phyloP scores from a whole-genome alignment of 2,797 vertebrate species.

The Falco berigora region DNA sequence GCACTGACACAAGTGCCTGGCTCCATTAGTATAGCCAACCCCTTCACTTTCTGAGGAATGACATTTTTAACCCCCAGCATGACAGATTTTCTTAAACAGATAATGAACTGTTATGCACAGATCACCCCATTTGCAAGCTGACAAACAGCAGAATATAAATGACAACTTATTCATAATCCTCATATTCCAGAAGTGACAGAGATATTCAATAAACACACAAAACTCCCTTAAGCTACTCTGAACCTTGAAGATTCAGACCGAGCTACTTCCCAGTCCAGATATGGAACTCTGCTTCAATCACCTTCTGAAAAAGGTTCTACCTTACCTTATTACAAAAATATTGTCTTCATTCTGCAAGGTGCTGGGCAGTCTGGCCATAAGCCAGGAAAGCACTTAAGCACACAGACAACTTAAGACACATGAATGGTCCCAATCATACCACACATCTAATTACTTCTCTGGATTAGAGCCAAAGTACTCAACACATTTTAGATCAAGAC shows the following conservation, averaged over 20 bases:
- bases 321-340: neutral
- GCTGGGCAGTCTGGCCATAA: neutral
- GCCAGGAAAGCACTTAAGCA: constrained; percentile 23
- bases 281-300: neutral
- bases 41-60: neutral
- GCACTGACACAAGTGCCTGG: neutral
- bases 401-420: neutral
- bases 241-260: neutral
- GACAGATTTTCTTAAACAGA: constrained; percentile 8
- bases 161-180: neutral
- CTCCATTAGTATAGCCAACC: neutral
- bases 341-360: neutral
- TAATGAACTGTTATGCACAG: neutral
- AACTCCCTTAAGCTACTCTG: neutral
- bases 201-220: neutral
- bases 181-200: neutral
- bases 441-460: neutral
- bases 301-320: neutral
- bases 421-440: neutral
- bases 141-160: neutral
- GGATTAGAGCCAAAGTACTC: neutral
- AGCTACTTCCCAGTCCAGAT: neutral
- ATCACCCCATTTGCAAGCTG: neutral
- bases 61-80: neutral
- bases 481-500: neutral